phyloP scores from a whole-genome alignment of 64 coral and sea anemone species.

The Actinia equina region DNA sequence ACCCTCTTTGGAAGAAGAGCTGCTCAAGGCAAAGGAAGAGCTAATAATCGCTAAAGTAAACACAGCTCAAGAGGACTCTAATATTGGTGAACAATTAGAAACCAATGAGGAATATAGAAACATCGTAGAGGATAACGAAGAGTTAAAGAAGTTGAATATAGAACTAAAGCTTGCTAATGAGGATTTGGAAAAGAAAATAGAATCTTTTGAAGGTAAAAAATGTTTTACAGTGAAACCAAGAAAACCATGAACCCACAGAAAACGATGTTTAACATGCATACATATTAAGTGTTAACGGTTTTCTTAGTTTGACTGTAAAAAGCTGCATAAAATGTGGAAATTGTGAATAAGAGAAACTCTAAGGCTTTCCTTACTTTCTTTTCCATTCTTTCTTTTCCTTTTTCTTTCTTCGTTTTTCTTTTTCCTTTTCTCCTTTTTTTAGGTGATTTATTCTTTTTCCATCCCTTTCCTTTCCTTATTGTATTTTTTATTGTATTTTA shows the following conservation, averaged over 20 bases:
- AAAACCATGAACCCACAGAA: too few relatives aligned
- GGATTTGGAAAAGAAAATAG: neutral
- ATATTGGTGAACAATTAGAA: neutral
- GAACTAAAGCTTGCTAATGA: neutral
- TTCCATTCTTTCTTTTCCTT: too few relatives aligned
- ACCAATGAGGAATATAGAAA: neutral
- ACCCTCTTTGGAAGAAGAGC: neutral
- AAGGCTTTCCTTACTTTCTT: too few relatives aligned
- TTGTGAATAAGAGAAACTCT: neutral
- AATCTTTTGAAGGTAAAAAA: neutral
- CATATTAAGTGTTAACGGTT: too few relatives aligned
- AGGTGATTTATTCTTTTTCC: too few relatives aligned
- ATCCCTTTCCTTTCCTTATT: too few relatives aligned
- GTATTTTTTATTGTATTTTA: too few relatives aligned
- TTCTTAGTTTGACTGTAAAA: neutral
- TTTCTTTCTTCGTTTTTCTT: too few relatives aligned
- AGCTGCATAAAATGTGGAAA: neutral
- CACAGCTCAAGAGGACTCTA: neutral
- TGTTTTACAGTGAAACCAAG: too few relatives aligned
- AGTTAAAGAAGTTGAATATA: neutral
- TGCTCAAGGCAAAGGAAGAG: neutral
- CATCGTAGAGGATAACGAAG: neutral
- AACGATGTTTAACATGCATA: too few relatives aligned
- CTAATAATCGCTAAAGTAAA: neutral
- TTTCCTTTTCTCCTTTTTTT: too few relatives aligned